These are phyloP conservation scores for Aphaenogaster floridana DNA, from an alignment of 1,140 invertebrate species.

Conservation along the genomic window DNA sequence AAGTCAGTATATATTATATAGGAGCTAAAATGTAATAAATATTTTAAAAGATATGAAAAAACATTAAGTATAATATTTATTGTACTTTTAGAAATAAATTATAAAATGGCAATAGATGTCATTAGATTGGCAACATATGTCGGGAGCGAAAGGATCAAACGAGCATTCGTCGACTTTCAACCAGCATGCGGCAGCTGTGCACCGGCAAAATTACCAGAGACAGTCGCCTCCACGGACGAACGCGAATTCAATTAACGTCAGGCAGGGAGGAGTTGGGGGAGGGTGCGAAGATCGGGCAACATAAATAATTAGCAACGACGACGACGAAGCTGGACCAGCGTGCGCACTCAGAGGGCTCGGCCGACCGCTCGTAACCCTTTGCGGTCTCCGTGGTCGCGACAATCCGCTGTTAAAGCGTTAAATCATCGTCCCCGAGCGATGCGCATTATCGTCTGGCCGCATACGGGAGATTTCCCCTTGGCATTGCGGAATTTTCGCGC, in stretches of 20 bases:
- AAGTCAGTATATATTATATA: background rate
- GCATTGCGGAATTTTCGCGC: conserved; percentile 41
- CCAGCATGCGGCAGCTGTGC: background rate
- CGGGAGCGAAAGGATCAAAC: background rate
- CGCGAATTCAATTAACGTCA: conserved; percentile 73
- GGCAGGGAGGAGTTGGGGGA: background rate
- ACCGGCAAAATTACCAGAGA: conserved; percentile 62
- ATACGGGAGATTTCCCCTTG: conserved; percentile 41
- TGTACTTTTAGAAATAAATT: background rate
- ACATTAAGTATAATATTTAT: background rate
- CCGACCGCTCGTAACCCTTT: conserved; percentile 66
- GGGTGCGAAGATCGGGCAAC: conserved; percentile 67
- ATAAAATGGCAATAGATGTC: background rate
- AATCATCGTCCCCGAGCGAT: conserved; percentile 68
- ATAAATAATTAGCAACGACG: conserved; percentile 73
- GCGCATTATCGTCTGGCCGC: conserved; percentile 67
- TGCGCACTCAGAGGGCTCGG: background rate
- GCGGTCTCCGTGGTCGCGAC: conserved; percentile 71
- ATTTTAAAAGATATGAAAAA: background rate
- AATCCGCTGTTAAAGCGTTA: conserved; percentile 70
- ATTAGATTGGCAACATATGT: background rate
- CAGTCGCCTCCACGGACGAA: conserved; percentile 49
- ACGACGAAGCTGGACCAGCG: conserved; percentile 58
- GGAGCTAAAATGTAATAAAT: background rate
- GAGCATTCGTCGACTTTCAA: background rate